Evolutionary conservation across 2,888 invertebrate genomes (phyloP).

Genomic region (Anarsia innoxiella): DNA sequence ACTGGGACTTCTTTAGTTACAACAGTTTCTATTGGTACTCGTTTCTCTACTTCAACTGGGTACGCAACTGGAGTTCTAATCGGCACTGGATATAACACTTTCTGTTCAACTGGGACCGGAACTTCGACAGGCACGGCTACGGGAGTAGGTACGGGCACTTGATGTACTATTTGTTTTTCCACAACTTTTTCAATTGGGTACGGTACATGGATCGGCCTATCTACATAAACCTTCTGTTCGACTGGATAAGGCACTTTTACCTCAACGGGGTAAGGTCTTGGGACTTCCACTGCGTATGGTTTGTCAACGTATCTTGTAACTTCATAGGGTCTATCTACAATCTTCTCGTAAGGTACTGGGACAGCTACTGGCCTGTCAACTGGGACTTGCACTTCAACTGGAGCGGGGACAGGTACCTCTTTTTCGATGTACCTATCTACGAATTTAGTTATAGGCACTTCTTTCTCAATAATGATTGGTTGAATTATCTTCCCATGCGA

Average conservation of each 20-base stretch:
- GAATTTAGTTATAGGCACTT: constrained; percentile 62
- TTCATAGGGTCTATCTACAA: constrained; percentile 71
- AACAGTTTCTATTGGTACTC: constrained; percentile 44
- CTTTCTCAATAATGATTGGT: constrained; percentile 63
- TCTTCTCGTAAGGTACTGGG: constrained; percentile 65
- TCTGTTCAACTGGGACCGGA: constrained; percentile 49
- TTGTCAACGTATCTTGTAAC: constrained; percentile 73
- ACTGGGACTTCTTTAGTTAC: constrained; percentile 63
- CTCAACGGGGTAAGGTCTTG: constrained; percentile 71
- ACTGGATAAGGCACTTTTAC: constrained; percentile 68
- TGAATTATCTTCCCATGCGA: constrained; percentile 49
- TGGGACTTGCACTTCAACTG: constrained; percentile 48
- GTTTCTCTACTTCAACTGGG: constrained; percentile 61
- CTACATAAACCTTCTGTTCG: constrained; percentile 70
- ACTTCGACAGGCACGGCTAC: constrained; percentile 54
- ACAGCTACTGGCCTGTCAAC: constrained; percentile 61
- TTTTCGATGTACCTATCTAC: constrained; percentile 61
- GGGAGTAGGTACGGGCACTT: constrained; percentile 56
- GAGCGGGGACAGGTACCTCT: constrained; percentile 57
- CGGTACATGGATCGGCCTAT: constrained; percentile 63
- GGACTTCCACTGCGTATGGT: constrained; percentile 73
- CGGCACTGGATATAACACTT: constrained; percentile 48
- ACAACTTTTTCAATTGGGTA: constrained; percentile 68
- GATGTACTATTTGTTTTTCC: constrained; percentile 63
- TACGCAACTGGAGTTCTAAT: constrained; percentile 59